phyloP scores from a whole-genome alignment of 2,797 vertebrate species.

The Pseudochirops corinnae region DNA sequence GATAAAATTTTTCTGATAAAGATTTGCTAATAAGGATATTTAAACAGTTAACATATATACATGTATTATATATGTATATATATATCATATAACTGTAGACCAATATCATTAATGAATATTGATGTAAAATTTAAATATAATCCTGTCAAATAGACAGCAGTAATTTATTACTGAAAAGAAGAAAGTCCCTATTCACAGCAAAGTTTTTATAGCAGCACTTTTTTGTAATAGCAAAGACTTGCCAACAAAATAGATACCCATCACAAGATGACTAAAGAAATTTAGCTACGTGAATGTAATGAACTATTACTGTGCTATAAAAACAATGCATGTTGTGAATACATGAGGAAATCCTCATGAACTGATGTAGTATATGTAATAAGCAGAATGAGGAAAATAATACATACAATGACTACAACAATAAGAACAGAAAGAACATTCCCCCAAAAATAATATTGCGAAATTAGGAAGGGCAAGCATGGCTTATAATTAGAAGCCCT shows the following conservation, averaged over 20 bases:
- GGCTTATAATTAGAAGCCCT: not conserved
- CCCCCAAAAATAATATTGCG: not conserved
- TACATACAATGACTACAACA: not conserved
- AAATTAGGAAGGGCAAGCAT: not conserved
- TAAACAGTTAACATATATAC: not conserved
- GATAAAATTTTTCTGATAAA: not conserved
- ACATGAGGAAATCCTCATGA: not conserved
- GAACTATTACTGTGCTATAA: not conserved
- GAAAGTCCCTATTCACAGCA: not conserved
- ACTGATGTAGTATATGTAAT: not conserved
- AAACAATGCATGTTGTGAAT: not conserved
- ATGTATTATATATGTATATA: not conserved
- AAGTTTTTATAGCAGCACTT: not conserved
- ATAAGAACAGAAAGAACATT: not conserved
- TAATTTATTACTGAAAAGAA: not conserved
- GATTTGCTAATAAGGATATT: not conserved
- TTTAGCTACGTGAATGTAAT: not conserved
- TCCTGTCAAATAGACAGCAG: not conserved
- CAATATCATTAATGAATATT: not conserved
- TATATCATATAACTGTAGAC: not conserved
- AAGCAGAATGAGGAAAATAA: not conserved
- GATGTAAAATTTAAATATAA: not conserved
- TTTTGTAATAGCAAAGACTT: not conserved
- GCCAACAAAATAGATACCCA: not conserved
- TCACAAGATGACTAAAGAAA: not conserved